phyloP scores from a whole-genome alignment of 2,113 vertebrate species.

The Pimephales promelas region DNA sequence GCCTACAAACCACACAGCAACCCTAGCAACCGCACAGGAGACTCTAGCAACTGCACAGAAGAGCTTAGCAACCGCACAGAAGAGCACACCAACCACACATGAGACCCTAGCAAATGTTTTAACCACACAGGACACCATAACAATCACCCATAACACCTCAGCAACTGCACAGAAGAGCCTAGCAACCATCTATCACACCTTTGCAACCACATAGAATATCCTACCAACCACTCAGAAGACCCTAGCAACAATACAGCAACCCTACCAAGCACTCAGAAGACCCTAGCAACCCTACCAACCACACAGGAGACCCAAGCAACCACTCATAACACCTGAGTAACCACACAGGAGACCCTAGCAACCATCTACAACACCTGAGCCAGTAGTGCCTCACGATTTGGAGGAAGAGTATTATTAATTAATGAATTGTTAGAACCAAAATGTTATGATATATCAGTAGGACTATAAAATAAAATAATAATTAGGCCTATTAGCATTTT shows the following conservation, averaged over 20 bases:
- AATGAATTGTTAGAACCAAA: too few relatives aligned
- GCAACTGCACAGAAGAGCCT: not conserved
- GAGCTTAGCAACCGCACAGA: not conserved
- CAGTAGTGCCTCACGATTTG: too few relatives aligned
- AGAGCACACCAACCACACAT: not conserved
- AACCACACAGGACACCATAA: not conserved
- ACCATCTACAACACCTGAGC: not conserved
- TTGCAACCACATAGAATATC: not conserved
- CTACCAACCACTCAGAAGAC: not conserved
- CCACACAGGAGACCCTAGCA: not conserved
- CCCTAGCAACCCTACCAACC: not conserved
- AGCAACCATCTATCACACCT: not conserved
- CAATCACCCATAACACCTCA: not conserved
- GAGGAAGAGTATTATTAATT: too few relatives aligned
- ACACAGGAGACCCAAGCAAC: not conserved
- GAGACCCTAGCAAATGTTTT: not conserved
- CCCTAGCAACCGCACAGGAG: too few relatives aligned
- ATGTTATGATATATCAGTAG: not conserved
- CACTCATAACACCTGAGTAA: accelerated
- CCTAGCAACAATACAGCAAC: too few relatives aligned
- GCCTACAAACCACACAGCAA: too few relatives aligned
- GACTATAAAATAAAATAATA: not conserved
- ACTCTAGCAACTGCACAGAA: too few relatives aligned
- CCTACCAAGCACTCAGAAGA: too few relatives aligned
- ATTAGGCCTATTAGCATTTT: too few relatives aligned